phyloP scores from a whole-genome alignment of 1,140 invertebrate genomes.

The Lanistes nyassanus region DNA sequence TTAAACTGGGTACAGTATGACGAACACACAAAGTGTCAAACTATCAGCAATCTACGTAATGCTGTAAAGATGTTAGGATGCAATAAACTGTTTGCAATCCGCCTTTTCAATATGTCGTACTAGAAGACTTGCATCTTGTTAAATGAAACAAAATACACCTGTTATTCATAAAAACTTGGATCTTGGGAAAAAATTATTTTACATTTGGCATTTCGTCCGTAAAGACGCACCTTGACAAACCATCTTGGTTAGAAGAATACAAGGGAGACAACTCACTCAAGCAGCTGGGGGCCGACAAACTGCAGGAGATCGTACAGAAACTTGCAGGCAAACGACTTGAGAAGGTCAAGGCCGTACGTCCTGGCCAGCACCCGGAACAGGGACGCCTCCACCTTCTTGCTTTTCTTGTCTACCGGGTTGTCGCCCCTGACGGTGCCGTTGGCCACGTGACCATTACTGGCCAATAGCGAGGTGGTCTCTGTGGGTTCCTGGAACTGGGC shows the following conservation, averaged over 20 bases:
- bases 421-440: conserved; percentile 20
- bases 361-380: conserved; percentile 50
- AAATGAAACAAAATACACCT: too few relatives aligned
- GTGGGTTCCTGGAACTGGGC: conserved; percentile 3
- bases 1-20: too few relatives aligned
- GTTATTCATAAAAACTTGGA: too few relatives aligned
- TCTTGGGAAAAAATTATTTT: too few relatives aligned
- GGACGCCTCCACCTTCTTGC: conserved; percentile 39
- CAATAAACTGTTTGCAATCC: too few relatives aligned
- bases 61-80: too few relatives aligned
- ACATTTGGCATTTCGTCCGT: too few relatives aligned
- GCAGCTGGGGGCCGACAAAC: conserved; percentile 53
- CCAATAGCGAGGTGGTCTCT: conserved; percentile 32
- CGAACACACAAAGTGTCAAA: background rate
- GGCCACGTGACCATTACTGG: background rate
- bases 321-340: conserved; percentile 53
- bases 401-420: conserved; percentile 33
- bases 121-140: too few relatives aligned
- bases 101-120: too few relatives aligned
- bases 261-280: conserved; percentile 44
- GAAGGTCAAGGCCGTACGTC: conserved; percentile 46
- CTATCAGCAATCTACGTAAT: too few relatives aligned
- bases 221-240: too few relatives aligned
- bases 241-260: too few relatives aligned
- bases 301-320: conserved; percentile 56